A percentile compares a stretch with the other conserved stretches of the same genome.
phyloP scores from a whole-genome alignment of 2,888 invertebrate species.

The Drymonia ruficornis region DNA sequence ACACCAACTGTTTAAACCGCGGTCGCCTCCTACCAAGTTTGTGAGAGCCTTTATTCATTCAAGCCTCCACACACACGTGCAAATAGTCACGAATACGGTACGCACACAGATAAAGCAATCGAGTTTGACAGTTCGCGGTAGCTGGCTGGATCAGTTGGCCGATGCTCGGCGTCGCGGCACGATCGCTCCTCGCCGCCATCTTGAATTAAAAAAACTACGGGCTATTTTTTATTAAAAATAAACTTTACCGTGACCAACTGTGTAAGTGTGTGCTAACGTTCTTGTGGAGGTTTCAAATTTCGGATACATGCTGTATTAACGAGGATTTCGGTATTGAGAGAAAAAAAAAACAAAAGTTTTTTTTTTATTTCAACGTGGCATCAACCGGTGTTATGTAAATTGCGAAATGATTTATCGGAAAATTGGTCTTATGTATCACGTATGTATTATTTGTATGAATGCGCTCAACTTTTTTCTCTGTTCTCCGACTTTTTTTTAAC shows the following conservation, averaged over 20 bases:
- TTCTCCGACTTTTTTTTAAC: constrained; percentile 45
- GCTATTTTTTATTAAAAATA: constrained; percentile 66
- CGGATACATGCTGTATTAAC: constrained; percentile 26
- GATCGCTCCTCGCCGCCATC: constrained; percentile 65
- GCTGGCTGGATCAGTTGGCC: constrained; percentile 73
- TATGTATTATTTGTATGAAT: constrained; percentile 24
- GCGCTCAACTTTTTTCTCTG: constrained; percentile 42
- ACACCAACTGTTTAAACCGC: constrained; percentile 30
- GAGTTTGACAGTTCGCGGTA: constrained; percentile 77
- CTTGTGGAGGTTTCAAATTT: constrained; percentile 42
- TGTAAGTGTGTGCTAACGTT: constrained; percentile 58
- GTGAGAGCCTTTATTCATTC: constrained; percentile 60
- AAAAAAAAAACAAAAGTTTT: constrained; percentile 47
- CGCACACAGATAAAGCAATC: constrained; percentile 60
- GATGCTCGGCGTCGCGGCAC: constrained; percentile 78
- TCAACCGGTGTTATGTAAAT: constrained; percentile 70
- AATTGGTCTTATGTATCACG: constrained; percentile 37
- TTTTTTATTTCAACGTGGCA: constrained; percentile 53
- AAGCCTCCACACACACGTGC: constrained; percentile 59
- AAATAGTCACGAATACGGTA: constrained; percentile 30
- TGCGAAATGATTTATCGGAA: constrained; percentile 69
- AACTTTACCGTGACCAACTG: constrained; percentile 70
- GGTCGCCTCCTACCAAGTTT: constrained; percentile 40
- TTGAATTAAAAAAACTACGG: constrained; percentile 66
- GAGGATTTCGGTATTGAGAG: constrained; percentile 61